Base-by-base conservation (phyloP, 2,888 invertebrate genomes). In the Amphipoea lucens region DNA sequence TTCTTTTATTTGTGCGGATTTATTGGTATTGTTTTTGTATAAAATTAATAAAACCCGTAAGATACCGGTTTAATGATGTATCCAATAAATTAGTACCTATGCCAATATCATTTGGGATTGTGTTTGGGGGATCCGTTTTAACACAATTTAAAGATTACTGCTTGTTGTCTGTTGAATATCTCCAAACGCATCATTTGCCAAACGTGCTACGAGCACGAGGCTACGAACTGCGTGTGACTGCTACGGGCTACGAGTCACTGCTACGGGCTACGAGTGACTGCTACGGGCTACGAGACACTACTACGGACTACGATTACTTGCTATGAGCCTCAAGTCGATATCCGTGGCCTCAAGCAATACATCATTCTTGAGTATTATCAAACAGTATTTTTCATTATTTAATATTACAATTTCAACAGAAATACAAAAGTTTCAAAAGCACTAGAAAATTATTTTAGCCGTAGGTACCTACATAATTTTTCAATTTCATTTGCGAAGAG, bases 41-140 rank as follows among this genome's bases (percentile, higher is more conserved):
- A 65, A 77, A 73, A 73, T 66, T 60, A 66, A 74, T 76, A 68
- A 57, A 62, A 82, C n/a, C 17, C 40, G 7, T 40, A 36, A 17
- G 40, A 23, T 73, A 45, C 14, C 3, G 36, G 42, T 5, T 62
- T 51, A 63, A 70, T 79, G 5, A n/a, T 69, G 48, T 36, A 60
- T 70, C 4, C 36, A 23, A 67, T 54, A 71, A 54, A 67, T 40
- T 20, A 45, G 42, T 74, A 29, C 29, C 29, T 29, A 69, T 67
- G 42, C 36, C 57, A 51, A 54, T 62, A 57, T 51, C 14, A 66
- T 42, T 72, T 66, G 23, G 20, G n/a, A 71, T 20, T 17, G n/a
- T 40, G n/a, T 29, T 29, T 48, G 9, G 14, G 57, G 6, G 0
- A 57, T 40, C 14, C 7, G 20, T 48, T 79, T 40, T 17, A 72